These are phyloP conservation scores for Isichthys henryi DNA, from an alignment of 2,113 vertebrate genomes.

Conservation along the genomic window DNA sequence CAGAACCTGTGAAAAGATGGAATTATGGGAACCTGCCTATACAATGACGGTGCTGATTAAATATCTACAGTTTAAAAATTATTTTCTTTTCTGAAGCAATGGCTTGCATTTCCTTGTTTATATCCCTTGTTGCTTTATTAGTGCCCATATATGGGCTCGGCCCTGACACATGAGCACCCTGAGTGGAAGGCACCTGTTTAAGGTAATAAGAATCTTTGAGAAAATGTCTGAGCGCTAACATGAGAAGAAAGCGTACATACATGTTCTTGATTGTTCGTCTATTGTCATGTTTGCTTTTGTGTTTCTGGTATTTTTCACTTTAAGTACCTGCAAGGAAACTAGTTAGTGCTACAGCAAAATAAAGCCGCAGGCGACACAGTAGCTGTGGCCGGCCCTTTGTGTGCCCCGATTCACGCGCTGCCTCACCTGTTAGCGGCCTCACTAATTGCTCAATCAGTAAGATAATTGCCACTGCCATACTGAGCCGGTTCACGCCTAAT, in stretches of 20 bases:
- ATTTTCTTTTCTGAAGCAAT: background rate
- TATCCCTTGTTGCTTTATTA: background rate
- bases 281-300: background rate
- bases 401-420: background rate
- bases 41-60: background rate
- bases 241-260: background rate
- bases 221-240: constrained; percentile 20
- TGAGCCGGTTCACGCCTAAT: background rate
- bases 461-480: background rate
- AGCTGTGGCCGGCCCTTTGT: background rate
- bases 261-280: background rate
- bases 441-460: background rate
- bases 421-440: background rate
- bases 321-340: background rate
- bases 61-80: background rate
- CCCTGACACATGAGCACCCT: background rate
- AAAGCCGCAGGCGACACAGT: background rate
- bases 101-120: background rate
- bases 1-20: background rate
- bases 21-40: background rate
- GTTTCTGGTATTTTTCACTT: background rate
- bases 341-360: background rate
- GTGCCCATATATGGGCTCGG: background rate
- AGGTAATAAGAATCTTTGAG: constrained; percentile 41
- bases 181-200: background rate